A percentile compares a stretch with the other conserved stretches of the same genome.
phyloP scores from a whole-genome alignment of 2,113 vertebrate species.

The Polypterus bichir region DNA sequence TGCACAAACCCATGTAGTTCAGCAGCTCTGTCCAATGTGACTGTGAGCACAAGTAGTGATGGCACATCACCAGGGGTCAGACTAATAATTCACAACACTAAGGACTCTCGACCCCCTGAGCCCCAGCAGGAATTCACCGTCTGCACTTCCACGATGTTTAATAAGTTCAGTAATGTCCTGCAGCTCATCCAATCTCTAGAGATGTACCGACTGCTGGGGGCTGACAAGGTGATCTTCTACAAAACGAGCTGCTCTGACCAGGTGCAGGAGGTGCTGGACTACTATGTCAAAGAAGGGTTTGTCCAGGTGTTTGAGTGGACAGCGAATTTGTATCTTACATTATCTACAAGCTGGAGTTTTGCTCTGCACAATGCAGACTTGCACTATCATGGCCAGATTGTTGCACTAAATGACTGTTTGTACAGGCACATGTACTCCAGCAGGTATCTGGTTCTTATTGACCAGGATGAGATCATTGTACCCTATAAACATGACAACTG shows the following conservation, averaged over 20 bases:
- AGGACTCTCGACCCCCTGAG: not conserved
- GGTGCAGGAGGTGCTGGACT: conserved; percentile 4
- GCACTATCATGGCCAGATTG: conserved; percentile 32
- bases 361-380: conserved; percentile 5
- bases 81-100: too few species aligned
- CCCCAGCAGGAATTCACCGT: conserved; percentile 11
- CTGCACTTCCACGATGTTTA: conserved; percentile 9
- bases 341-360: conserved; percentile 13
- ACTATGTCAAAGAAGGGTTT: conserved; percentile 4
- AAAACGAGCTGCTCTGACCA: conserved; percentile 7
- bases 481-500: conserved; percentile 4
- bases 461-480: conserved; percentile 15
- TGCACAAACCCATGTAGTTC: too few species aligned
- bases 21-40: too few species aligned
- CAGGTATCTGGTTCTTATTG: conserved; percentile 31
- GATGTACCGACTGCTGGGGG: conserved; percentile 15
- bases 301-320: conserved; percentile 16
- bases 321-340: conserved; percentile 14
- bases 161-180: conserved; percentile 5
- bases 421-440: conserved; percentile 32
- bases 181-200: conserved; percentile 19
- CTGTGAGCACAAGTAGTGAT: too few species aligned
- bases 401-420: conserved; percentile 32
- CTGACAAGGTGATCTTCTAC: conserved; percentile 14
- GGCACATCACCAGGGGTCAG: too few species aligned